A percentile compares a stretch with the other conserved stretches of the same genome.
These are phyloP conservation scores for Phallusia fumigata DNA, from an alignment of 23 tunicate genomes.

Conservation along the genomic window DNA sequence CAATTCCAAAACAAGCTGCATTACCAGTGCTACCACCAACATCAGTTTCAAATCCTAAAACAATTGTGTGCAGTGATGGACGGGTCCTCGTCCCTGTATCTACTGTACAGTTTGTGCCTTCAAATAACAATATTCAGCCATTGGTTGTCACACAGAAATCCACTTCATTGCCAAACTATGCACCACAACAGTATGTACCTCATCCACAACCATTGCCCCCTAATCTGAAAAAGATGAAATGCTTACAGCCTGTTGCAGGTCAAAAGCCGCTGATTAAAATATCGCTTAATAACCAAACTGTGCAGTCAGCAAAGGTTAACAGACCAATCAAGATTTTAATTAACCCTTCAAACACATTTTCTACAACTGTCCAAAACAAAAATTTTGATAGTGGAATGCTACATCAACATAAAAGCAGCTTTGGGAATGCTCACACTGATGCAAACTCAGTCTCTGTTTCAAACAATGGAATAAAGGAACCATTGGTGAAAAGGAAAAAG, in stretches of 20 bases:
- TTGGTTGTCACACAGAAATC: background rate
- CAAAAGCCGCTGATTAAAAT: background rate
- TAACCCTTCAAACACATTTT: conserved; percentile 24
- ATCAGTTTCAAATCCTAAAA: background rate
- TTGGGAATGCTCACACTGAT: conserved; percentile 1
- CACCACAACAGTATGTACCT: background rate
- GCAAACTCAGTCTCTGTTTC: conserved; percentile 8
- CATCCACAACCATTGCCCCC: background rate
- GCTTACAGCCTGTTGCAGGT: background rate
- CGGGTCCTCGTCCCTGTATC: conserved; percentile 24
- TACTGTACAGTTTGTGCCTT: conserved; percentile 3
- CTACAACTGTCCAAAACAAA: background rate
- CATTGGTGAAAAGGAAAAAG: background rate
- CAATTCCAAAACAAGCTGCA: background rate
- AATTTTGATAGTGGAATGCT: background rate
- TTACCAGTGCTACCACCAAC: background rate
- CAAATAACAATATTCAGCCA: background rate
- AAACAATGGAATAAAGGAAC: conserved; percentile 15
- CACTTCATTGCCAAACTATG: background rate
- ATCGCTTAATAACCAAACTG: background rate
- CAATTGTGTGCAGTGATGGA: conserved; percentile 19
- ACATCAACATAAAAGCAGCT: background rate
- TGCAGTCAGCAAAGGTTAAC: conserved; percentile 16
- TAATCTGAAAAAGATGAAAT: background rate
- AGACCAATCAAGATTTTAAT: conserved; percentile 28